Conservation (phyloP, 1,140 invertebrate species). For the Aricia agestis region DNA sequence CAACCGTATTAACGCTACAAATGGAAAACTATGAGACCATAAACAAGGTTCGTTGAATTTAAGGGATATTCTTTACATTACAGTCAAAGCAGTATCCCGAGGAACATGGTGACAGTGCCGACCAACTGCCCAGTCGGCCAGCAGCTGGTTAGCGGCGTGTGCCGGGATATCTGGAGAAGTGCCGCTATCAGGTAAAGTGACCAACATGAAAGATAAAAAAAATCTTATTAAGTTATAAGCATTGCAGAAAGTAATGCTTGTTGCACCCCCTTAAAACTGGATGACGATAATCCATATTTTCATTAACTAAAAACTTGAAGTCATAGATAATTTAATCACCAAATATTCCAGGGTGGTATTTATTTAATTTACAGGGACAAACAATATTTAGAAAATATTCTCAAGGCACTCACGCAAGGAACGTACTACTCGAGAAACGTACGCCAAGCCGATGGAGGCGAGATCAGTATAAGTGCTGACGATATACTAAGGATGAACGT, state of each 20-base stretch:
- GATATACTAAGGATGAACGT: conserved; percentile 18
- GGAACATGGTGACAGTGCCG: not conserved
- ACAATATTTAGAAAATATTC: not conserved
- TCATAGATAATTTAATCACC: too few relatives aligned
- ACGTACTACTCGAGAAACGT: not conserved
- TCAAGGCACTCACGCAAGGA: not conserved
- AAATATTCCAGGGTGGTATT: too few relatives aligned
- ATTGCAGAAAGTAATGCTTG: too few relatives aligned
- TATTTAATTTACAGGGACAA: not conserved
- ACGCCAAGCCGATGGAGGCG: conserved; percentile 13
- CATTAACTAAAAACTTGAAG: too few relatives aligned
- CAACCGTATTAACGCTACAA: too few relatives aligned
- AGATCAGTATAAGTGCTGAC: conserved; percentile 17
- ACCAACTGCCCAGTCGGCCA: not conserved
- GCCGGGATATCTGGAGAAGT: not conserved
- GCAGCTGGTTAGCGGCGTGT: not conserved
- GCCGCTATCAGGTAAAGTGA: not conserved
- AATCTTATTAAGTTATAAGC: not conserved
- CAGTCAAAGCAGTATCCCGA: not conserved
- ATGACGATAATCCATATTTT: not conserved
- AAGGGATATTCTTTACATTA: not conserved
- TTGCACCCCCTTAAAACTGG: not conserved
- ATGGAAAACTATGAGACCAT: not conserved
- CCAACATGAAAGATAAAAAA: not conserved
- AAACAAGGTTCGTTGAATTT: not conserved